Conservation (phyloP, 2,113 vertebrate species). For the Pseudopipra pipra region DNA sequence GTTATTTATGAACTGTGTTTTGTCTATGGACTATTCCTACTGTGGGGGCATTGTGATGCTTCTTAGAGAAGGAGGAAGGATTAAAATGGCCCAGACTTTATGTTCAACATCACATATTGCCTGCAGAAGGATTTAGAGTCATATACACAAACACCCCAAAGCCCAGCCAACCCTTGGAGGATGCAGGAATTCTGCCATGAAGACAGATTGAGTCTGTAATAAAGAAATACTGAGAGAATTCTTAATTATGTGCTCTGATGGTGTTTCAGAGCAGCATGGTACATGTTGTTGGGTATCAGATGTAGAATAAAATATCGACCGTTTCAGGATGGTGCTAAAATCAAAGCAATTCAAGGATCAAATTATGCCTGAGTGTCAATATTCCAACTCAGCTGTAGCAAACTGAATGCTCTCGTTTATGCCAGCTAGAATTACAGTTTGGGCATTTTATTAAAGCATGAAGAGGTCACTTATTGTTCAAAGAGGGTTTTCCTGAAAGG, state of each 20-base stretch:
- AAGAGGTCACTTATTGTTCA: constrained; percentile 42
- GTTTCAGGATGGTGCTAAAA: background rate
- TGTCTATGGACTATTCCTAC: constrained; percentile 66
- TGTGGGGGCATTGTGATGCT: background rate
- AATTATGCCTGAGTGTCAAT: background rate
- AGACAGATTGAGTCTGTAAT: background rate
- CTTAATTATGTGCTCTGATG: background rate
- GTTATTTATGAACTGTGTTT: constrained; percentile 72
- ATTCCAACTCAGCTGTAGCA: background rate
- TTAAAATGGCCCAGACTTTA: constrained; percentile 1
- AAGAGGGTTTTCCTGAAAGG: constrained; percentile 63
- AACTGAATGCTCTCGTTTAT: background rate
- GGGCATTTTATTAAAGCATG: background rate
- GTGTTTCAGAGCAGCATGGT: background rate
- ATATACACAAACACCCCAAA: background rate
- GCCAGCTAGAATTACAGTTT: background rate
- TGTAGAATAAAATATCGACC: background rate
- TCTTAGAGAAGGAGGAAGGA: constrained; percentile 10
- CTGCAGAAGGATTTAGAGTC: background rate
- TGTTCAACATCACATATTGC: background rate
- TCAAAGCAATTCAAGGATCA: background rate
- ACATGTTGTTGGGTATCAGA: background rate
- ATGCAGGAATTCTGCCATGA: background rate
- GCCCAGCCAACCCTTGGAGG: background rate
- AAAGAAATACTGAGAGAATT: background rate